A percentile compares a stretch with the other conserved stretches of the same genome.
These are phyloP conservation scores for Eledona agricola DNA, from an alignment of 2,888 invertebrate species.

Conservation along the genomic window DNA sequence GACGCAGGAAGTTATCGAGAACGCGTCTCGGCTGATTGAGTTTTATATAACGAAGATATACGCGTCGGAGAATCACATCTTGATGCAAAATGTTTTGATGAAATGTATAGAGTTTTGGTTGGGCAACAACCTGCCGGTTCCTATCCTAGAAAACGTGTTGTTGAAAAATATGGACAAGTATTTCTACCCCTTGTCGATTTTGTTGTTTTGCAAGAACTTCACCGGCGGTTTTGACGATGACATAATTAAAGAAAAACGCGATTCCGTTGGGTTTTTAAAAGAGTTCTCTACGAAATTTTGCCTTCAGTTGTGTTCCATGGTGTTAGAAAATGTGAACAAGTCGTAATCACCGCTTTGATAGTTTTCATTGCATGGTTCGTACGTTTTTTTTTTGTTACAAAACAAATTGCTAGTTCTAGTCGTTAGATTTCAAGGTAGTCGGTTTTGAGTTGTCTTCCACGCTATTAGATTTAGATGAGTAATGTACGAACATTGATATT, in stretches of 20 bases:
- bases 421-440: constrained; percentile 31
- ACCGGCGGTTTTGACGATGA: constrained; percentile 49
- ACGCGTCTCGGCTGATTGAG: constrained; percentile 57
- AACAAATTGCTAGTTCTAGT: constrained; percentile 22
- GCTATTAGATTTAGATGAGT: too few species aligned
- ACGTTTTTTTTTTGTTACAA: not conserved
- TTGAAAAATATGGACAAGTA: constrained; percentile 63
- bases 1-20: constrained; percentile 55
- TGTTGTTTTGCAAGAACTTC: constrained; percentile 59
- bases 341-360: constrained; percentile 44
- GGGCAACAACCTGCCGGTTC: constrained; percentile 58
- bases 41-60: constrained; percentile 61
- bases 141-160: constrained; percentile 58
- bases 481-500: too few species aligned
- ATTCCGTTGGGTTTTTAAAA: constrained; percentile 61
- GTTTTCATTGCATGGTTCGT: not conserved
- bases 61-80: constrained; percentile 61
- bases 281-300: constrained; percentile 63
- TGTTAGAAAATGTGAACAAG: constrained; percentile 62
- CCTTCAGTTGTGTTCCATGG: constrained; percentile 62
- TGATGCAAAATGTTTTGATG: constrained; percentile 62
- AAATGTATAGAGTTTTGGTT: constrained; percentile 63
- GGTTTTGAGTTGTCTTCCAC: constrained; percentile 28
- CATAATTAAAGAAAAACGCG: constrained; percentile 50
- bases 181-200: constrained; percentile 61